These are phyloP conservation scores for Thalassaphorura encarpata DNA, from an alignment of 1,140 invertebrate genomes.

Conservation along the genomic window DNA sequence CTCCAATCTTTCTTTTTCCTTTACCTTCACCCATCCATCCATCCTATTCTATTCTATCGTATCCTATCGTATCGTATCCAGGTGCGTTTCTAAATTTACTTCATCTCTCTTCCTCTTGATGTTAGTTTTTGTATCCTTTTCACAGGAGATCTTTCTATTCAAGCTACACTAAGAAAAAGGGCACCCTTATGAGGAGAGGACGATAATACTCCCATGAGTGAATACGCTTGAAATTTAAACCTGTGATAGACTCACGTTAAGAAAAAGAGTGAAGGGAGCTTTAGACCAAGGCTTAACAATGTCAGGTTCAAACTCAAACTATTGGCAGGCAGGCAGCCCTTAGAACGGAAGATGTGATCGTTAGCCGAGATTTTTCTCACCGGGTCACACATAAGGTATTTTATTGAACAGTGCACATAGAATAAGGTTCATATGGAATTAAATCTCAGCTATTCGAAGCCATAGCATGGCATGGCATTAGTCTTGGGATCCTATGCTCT, in stretches of 20 bases:
- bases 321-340: not conserved
- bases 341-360: not conserved
- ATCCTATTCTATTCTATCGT: not conserved
- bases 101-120: not conserved
- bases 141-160: not conserved
- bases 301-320: too few species aligned
- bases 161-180: not conserved
- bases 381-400: too few species aligned
- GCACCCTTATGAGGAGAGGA: not conserved
- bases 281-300: too few species aligned
- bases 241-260: too few species aligned
- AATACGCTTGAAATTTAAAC: too few species aligned
- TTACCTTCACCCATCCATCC: not conserved
- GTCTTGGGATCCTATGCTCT: too few species aligned
- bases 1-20: not conserved
- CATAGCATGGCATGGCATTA: too few species aligned
- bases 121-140: constrained; percentile 9
- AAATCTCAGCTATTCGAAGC: too few species aligned
- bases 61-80: constrained; percentile 4
- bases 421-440: too few species aligned
- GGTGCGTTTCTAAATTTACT: constrained; percentile 3
- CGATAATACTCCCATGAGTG: too few species aligned
- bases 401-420: too few species aligned
- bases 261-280: too few species aligned
- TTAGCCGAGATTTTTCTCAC: not conserved